Base-by-base conservation (phyloP, 2,888 invertebrate species). In the Latheticus oryzae region DNA sequence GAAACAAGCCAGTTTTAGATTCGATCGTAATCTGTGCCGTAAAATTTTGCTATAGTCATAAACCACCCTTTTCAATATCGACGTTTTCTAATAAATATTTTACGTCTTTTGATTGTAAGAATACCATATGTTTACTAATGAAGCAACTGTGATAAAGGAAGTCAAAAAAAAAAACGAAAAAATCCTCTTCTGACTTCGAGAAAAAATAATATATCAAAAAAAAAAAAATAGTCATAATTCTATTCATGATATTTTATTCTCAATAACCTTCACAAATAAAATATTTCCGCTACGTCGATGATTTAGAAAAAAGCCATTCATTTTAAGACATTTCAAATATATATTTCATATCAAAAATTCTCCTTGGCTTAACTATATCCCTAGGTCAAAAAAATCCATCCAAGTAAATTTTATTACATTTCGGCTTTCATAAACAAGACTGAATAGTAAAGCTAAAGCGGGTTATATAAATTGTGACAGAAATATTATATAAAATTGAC, bases 241-340 rank as follows among this genome's bases (percentile, higher is more conserved):
- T 42, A 26, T 28, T 28, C 16, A 42, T 42, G 17, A 28, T 28
- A 28, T 42, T 42, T 40, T 28, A 11, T 13, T 11, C 28, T 3
- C 8, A 9, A 42, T 28, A 28, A 42, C 23, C 8, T 26, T 13
- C 42, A 16, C 21, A 35, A 42, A 42, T 42, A 42, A 42, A 42
- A 42, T 17, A 28, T 26, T 28, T 42, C 42, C 42, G 42, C 42
- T 42, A 42, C 42, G 42, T 26, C 42, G 28, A 42, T 42, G 42
- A 28, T 42, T 28, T 42, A 11, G 42, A 28, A 28, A 42, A 42
- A 42, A 28, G 9, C 42, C 28, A 42, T 42, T 42, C 26, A 42
- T 42, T 42, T 11, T 28, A 17, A 28, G 28, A 42, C 28, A 42
- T 42, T 42, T 28, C 28, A 28, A 42, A 42, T 42, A 42, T 42